Evolutionary conservation across 2,113 vertebrate species (phyloP).

Genomic region (Aythya baeri): DNA sequence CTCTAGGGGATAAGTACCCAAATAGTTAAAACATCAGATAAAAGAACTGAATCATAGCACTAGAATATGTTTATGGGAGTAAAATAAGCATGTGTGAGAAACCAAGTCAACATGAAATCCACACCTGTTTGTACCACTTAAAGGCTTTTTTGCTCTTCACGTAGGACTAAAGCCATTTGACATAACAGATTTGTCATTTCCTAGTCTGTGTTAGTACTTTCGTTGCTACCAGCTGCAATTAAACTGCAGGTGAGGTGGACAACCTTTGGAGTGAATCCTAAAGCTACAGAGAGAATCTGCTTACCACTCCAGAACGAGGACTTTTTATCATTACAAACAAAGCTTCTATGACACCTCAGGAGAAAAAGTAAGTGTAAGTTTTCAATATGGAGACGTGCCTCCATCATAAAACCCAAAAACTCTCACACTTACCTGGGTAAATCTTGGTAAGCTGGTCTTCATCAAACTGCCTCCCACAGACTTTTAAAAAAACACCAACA

Average conservation of each 20-base stretch:
- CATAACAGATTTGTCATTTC: background rate
- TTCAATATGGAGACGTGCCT: fast-evolving
- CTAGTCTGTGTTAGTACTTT: background rate
- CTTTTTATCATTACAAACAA: background rate
- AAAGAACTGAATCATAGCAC: background rate
- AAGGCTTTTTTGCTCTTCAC: background rate
- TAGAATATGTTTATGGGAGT: background rate
- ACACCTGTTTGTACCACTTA: background rate
- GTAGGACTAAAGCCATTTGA: background rate
- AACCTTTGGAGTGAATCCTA: background rate
- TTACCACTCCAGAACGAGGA: background rate
- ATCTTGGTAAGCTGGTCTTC: constrained; percentile 83
- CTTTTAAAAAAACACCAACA: constrained; percentile 73
- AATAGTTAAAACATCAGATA: background rate
- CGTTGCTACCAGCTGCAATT: background rate
- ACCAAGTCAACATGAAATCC: background rate
- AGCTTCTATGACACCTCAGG: background rate
- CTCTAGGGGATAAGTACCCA: background rate
- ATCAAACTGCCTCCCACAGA: constrained; percentile 66
- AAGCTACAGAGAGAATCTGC: background rate
- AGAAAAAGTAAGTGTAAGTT: background rate
- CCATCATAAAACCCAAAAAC: too few relatives aligned
- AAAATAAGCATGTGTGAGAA: background rate
- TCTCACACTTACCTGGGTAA: constrained; percentile 84
- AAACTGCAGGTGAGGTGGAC: background rate